These are phyloP conservation scores for Hypomesus transpacificus DNA, from an alignment of 2,113 vertebrate genomes.

Conservation along the genomic window DNA sequence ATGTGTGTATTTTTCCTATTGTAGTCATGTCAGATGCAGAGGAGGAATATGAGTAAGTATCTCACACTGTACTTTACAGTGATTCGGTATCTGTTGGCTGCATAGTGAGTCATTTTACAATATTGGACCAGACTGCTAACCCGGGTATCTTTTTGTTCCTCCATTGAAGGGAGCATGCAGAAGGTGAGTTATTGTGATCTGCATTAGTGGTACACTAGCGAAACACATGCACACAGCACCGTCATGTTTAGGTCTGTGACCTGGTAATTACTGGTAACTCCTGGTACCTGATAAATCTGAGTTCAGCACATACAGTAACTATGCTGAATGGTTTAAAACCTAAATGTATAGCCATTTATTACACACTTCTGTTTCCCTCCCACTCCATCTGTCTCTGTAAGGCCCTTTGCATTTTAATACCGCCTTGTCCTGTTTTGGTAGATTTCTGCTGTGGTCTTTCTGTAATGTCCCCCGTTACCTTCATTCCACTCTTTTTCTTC, in stretches of 20 bases:
- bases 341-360: background rate
- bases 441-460: no score
- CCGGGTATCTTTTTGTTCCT: background rate
- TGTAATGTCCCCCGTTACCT: background rate
- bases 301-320: background rate
- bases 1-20: constrained; percentile 18
- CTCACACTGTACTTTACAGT: background rate
- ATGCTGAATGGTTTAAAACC: constrained; percentile 1
- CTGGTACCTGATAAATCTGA: no score
- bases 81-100: background rate
- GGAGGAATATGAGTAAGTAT: constrained; percentile 75
- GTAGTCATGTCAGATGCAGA: constrained; percentile 74
- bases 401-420: no score
- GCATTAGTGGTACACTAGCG: background rate
- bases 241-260: background rate
- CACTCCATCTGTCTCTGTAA: background rate
- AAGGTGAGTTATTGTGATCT: constrained; percentile 40
- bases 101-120: no score
- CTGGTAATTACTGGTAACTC: no score
- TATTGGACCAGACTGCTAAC: background rate
- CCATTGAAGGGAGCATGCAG: constrained; percentile 62
- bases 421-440: no score
- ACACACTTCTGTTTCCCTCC: background rate
- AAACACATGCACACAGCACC: background rate
- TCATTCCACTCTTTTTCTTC: background rate